Base-by-base conservation (phyloP, 2,888 invertebrate species). In the Polymixis lichenea region DNA sequence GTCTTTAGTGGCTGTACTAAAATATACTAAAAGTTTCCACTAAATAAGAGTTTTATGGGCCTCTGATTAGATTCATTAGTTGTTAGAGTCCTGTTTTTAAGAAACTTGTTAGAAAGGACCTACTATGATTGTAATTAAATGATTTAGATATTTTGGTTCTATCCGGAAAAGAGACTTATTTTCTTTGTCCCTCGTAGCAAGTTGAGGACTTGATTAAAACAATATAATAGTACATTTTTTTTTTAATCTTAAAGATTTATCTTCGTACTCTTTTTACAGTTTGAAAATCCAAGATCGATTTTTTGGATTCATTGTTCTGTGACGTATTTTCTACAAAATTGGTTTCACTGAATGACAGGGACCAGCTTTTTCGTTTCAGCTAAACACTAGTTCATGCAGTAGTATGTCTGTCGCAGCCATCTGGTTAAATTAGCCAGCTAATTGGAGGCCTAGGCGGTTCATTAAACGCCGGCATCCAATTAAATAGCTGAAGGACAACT, bases 1-100 rank as follows among this genome's bases (percentile, higher is more conserved):
- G n/a, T 58, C 72, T 80, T 83, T 68, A 83, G 64, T 76, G 53
- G 64, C n/a, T 71, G 38, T 73, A 80, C 72, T 76, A 71, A 80
- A 83, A 72, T 76, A 79, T 72, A 75, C 69, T 62, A 61, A 78
- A 72, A 74, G 68, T 72, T 71, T 83, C 76, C 80, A 71, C 64
- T 71, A 68, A 80, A 80, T 83, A 82, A 62, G 56, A 61, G 43
- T 72, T 77, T 71, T 69, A 82, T 79, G 55, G 58, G 13, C 43
- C 15, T 49, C 46, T 68, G 51, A 76, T 78, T 62, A 74, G 62
- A 78, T 78, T 79, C 8, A 67, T 78, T 72, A 43, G 56, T 28
- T 38, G 56, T 28, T 38, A n/a, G 53, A 49, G 65, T 15, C 19
- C 15, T 38, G n/a, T 43, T 25, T 46, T 32, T 25, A 22, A 22